Evolutionary conservation across 2,888 invertebrate species (phyloP), one percentile per base, ranked within the genome.

Genomic region (Heliconius erato): DNA sequence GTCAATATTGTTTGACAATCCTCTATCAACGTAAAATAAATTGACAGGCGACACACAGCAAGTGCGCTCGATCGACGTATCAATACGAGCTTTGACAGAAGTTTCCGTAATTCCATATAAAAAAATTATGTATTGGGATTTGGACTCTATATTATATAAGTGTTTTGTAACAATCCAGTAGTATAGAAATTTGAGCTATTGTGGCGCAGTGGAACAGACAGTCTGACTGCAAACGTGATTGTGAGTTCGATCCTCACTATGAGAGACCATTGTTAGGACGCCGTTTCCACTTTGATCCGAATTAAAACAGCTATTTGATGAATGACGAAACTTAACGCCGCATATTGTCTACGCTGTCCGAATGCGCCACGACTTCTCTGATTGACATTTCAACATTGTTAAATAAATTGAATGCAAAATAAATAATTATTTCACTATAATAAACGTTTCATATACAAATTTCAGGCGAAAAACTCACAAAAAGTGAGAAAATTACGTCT

Each of bases 401-500:
- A 54, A 23, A 54, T 9, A 23, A 23, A 54, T 54, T 23, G 2
- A n/a, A 12, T 63, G 0, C n/a, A n/a, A n/a, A n/a, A n/a, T n/a
- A n/a, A n/a, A n/a, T n/a, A 40, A 71, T 35, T n/a, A 23, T 35
- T 71, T 40, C 40, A 71, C 5, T 40, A 12, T 35, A 71, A 40
- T 32, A 67, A 67, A 16, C 28, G 28, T 28, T 32, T 67, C 16
- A 16, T 35, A 40, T 71, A 40, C 40, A 71, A 35, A 35, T 71
- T 71, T 71, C 69, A 71, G 9, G 32, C 5, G 12, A 35, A 59
- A 71, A 26, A 32, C 59, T n/a, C 2, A 35, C 14, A 79, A 12
- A 44, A 49, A n/a, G 14, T 49, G 63, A n/a, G 44, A 67, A 72
- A 32, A 44, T 16, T 68, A 3, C 63, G 80, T 84, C 74, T 84